Percentiles rank a stretch among this genome's conserved stretches.
phyloP scores from a whole-genome alignment of 2,113 vertebrate species.

The Pangasianodon hypophthalmus region DNA sequence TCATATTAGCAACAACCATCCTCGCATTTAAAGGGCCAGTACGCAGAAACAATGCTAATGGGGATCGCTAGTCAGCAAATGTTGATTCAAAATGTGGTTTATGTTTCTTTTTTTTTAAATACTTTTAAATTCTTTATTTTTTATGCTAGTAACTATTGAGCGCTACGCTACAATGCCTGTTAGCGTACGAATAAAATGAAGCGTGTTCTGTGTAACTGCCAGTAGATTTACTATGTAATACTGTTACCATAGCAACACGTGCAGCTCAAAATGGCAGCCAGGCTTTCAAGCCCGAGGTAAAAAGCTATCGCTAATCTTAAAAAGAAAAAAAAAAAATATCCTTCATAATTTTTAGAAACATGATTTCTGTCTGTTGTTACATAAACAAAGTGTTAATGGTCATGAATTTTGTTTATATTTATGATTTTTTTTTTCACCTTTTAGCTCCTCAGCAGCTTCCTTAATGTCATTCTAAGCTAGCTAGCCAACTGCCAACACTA shows the following conservation, averaged over 20 bases:
- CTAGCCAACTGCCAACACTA: neutral
- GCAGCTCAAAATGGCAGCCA: neutral
- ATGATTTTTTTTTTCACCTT: neutral
- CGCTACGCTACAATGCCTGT: neutral
- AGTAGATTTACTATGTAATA: neutral
- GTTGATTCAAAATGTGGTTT: neutral
- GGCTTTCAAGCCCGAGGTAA: neutral
- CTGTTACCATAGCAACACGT: neutral
- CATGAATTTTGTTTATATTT: neutral
- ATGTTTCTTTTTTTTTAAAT: no score
- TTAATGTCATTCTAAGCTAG: neutral
- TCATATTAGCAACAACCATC: neutral
- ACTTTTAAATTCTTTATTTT: neutral
- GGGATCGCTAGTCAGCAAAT: neutral
- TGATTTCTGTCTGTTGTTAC: neutral
- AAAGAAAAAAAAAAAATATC: neutral
- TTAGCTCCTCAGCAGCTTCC: neutral
- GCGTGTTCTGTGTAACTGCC: neutral
- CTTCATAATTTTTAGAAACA: neutral
- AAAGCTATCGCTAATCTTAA: neutral
- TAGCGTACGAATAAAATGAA: neutral
- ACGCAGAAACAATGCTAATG: neutral
- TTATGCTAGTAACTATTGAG: neutral
- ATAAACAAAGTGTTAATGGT: neutral
- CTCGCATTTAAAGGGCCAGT: neutral